phyloP scores from a whole-genome alignment of 2,888 invertebrate species.

The Dexiosoma caninum region DNA sequence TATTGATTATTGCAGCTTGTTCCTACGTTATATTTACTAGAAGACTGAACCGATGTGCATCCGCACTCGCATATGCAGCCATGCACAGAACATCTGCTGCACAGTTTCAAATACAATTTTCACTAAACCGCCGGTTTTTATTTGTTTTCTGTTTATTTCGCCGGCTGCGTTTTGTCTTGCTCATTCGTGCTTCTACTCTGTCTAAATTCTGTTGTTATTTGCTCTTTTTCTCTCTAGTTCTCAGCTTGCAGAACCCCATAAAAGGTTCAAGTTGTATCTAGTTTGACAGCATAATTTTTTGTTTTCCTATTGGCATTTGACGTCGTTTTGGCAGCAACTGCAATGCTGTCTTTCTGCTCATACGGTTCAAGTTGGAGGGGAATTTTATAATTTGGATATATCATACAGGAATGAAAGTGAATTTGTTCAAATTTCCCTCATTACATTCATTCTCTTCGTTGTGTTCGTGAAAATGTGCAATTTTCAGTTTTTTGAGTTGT shows the following conservation, averaged over 20 bases:
- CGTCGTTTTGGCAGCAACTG: neutral
- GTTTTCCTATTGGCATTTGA: conserved; percentile 27
- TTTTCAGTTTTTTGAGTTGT: neutral
- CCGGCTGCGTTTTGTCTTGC: conserved; percentile 55
- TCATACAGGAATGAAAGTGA: conserved; percentile 60
- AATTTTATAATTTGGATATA: conserved; percentile 14
- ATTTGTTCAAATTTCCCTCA: conserved; percentile 19
- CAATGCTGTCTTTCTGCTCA: neutral
- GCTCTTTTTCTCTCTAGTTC: neutral
- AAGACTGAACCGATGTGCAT: no score
- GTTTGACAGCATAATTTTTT: conserved; percentile 35
- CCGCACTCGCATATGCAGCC: no score
- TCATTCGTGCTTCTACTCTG: conserved; percentile 43
- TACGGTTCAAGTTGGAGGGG: conserved; percentile 41
- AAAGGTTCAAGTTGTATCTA: neutral
- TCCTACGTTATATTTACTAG: neutral
- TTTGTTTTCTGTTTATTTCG: conserved; percentile 55
- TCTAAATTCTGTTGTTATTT: conserved; percentile 1
- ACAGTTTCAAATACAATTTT: neutral
- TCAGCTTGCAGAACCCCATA: neutral
- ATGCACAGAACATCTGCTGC: no score
- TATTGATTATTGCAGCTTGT: neutral
- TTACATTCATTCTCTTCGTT: conserved; percentile 20
- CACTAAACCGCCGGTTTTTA: conserved; percentile 45
- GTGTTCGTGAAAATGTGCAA: conserved; percentile 55